Percentiles rank a stretch among this genome's conserved stretches.
Conservation (phyloP, 1,140 invertebrate genomes). For the Brachionus rotundiformis region DNA sequence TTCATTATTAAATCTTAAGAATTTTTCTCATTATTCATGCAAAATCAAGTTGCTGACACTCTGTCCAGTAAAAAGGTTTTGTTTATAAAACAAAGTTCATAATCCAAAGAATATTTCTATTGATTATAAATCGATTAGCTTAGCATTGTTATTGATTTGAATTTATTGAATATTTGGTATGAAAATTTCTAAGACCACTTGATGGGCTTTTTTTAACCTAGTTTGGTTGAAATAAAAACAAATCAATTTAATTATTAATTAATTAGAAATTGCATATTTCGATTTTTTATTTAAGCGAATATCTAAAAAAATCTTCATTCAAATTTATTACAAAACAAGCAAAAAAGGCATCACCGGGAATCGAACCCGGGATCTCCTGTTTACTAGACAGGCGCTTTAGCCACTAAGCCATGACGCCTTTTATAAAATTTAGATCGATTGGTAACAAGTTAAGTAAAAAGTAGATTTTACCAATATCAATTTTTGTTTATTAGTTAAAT, state of each 20-base stretch:
- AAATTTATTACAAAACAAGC: no score
- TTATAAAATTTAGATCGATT: no score
- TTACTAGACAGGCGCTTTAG: not conserved
- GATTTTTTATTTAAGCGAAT: not conserved
- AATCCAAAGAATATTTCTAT: not conserved
- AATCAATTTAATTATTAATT: not conserved
- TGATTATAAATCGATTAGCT: not conserved
- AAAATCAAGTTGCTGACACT: not conserved
- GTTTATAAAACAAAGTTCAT: conserved; percentile 2
- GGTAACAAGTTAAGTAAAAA: no score
- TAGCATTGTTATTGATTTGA: not conserved
- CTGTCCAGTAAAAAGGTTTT: not conserved
- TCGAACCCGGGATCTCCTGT: not conserved
- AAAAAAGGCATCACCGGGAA: not conserved
- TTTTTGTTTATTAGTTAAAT: no score
- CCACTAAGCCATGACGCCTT: not conserved
- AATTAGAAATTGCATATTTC: not conserved
- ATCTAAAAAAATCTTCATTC: no score
- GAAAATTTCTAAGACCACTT: not conserved
- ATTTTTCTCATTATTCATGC: conserved; percentile 8
- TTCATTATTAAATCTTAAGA: not conserved
- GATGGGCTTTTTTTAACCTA: not conserved
- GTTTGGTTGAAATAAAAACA: not conserved
- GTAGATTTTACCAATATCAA: no score
- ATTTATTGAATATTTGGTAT: no score